Evolutionary conservation across 2,888 invertebrate genomes (phyloP).

Genomic region (Drosophila subsilvestris): DNA sequence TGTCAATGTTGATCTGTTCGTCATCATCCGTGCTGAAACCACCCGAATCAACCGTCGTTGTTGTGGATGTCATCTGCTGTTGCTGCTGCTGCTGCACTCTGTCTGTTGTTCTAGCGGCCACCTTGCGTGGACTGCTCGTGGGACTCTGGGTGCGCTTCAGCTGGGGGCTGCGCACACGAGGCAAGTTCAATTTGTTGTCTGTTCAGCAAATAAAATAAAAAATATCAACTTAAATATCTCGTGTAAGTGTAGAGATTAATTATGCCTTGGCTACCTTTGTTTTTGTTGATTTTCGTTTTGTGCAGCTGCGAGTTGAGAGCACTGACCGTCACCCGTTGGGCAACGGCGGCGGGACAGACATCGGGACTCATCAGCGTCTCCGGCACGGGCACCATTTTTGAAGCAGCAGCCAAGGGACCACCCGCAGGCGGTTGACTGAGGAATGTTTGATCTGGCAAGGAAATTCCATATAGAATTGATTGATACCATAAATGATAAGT

Average conservation of each 20-base stretch:
- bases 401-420: conserved; percentile 90
- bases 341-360: conserved; percentile 83
- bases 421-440: conserved; percentile 67
- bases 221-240: conserved; percentile 8
- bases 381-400: conserved; percentile 94
- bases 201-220: conserved; percentile 6
- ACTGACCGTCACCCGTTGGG: conserved; percentile 79
- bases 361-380: conserved; percentile 95
- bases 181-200: conserved; percentile 83
- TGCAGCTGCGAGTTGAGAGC: conserved; percentile 81
- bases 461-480: neutral
- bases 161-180: conserved; percentile 82
- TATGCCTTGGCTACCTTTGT: conserved; percentile 74
- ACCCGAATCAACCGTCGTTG: conserved; percentile 72
- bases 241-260: neutral
- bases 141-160: conserved; percentile 81
- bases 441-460: conserved; percentile 72
- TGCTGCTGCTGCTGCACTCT: conserved; percentile 41
- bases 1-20: conserved; percentile 87
- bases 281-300: conserved; percentile 82
- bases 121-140: conserved; percentile 82
- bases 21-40: conserved; percentile 86
- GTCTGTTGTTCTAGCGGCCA: conserved; percentile 23
- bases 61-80: conserved; percentile 49
- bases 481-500: neutral